A percentile compares a stretch with the other conserved stretches of the same genome.
These are phyloP conservation scores for Thomomys bottae DNA, from an alignment of 2,113 vertebrate genomes.

Conservation along the genomic window DNA sequence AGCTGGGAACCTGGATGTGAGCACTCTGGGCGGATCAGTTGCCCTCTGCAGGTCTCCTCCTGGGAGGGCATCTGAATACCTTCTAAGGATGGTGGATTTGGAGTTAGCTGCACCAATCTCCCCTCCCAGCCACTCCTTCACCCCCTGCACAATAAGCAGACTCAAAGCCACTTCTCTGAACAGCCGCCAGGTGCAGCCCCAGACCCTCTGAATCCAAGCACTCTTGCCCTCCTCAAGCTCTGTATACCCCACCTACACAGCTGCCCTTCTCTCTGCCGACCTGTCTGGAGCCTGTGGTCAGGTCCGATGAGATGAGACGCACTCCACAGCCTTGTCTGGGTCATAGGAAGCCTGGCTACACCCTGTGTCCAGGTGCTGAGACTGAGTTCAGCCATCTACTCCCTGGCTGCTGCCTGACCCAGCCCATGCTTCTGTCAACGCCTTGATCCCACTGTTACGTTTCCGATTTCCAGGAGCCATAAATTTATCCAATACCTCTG, in stretches of 20 bases:
- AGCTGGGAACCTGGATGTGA: too few species aligned
- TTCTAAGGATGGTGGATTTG: neutral
- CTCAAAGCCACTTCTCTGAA: too few species aligned
- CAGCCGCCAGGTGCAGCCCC: too few species aligned
- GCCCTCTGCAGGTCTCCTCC: neutral
- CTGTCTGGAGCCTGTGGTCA: neutral
- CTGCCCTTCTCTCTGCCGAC: neutral
- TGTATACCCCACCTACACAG: neutral
- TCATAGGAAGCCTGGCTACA: neutral
- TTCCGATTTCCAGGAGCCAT: neutral
- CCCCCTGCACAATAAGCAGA: too few species aligned
- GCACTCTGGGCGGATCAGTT: neutral
- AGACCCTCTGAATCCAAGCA: too few species aligned
- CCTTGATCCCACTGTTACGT: neutral
- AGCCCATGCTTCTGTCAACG: too few species aligned
- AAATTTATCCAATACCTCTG: neutral
- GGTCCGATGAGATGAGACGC: neutral
- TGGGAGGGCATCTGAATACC: neutral
- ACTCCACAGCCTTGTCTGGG: neutral
- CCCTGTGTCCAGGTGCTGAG: neutral
- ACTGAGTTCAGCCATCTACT: neutral
- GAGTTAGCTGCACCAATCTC: neutral
- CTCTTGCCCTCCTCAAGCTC: neutral
- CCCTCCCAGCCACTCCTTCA: too few species aligned
- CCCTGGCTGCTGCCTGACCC: neutral